Evolutionary conservation across 2,888 invertebrate species (phyloP).

Genomic region (Drosophila longiperda): DNA sequence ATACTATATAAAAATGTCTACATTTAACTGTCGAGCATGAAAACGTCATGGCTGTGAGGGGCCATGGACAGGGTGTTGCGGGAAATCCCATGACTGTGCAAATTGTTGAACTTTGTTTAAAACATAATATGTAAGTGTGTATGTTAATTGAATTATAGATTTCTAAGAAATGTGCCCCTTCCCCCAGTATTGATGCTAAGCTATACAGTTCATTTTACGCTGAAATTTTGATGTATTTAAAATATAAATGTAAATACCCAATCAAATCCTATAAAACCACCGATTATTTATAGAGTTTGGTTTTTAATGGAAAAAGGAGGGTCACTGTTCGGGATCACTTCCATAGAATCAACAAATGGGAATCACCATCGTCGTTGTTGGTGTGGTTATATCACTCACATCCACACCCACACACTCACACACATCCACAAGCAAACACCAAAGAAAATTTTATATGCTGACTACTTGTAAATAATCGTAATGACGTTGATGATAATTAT

Average conservation of each 20-base stretch:
- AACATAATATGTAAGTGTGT: not conserved
- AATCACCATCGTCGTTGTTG: slow-evolving; percentile 9
- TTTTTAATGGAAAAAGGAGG: not conserved
- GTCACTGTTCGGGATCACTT: slow-evolving; percentile 7
- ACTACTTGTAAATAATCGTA: slow-evolving; percentile 15
- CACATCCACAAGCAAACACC: not conserved
- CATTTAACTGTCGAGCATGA: not conserved
- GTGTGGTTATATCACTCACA: not conserved
- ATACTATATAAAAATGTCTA: not conserved
- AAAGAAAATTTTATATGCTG: slow-evolving; percentile 39
- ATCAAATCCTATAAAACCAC: slow-evolving; percentile 25
- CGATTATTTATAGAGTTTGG: slow-evolving; percentile 35
- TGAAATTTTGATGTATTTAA: not conserved
- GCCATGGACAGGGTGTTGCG: not conserved
- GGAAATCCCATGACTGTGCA: slow-evolving; percentile 38
- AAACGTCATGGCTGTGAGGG: slow-evolving; percentile 28
- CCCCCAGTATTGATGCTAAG: not conserved
- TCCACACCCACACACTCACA: not conserved
- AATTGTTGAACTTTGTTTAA: slow-evolving; percentile 29
- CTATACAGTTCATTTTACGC: not conserved
- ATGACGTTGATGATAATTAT: slow-evolving; percentile 18
- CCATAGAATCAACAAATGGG: slow-evolving; percentile 22
- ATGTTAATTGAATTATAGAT: not conserved
- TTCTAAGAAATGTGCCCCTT: not conserved
- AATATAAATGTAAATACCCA: slow-evolving; percentile 54